These are phyloP conservation scores for Aporophyla nigra DNA, from an alignment of 2,888 invertebrate genomes.

Conservation along the genomic window DNA sequence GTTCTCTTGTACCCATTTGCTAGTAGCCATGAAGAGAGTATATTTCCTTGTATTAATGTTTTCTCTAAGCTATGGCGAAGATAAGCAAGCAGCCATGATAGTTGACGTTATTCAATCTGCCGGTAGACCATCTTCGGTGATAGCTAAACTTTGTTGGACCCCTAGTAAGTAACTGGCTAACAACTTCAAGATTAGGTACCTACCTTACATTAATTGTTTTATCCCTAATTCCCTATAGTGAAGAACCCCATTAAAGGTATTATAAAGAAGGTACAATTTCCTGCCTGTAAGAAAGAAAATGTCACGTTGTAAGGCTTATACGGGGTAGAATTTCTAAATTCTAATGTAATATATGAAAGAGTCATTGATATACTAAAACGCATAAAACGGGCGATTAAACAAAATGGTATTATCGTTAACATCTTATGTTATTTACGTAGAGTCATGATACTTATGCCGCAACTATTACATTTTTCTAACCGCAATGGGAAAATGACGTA, in stretches of 20 bases:
- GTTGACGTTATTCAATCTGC: constrained; percentile 76
- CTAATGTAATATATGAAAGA: no score
- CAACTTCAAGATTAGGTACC: not conserved
- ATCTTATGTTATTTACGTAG: no score
- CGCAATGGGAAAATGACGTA: not conserved
- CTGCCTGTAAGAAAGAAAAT: not conserved
- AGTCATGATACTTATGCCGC: no score
- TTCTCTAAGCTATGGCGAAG: constrained; percentile 64
- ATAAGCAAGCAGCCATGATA: constrained; percentile 71
- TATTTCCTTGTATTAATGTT: constrained; percentile 54
- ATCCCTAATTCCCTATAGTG: not conserved
- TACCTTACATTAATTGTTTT: not conserved
- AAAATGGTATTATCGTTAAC: not conserved
- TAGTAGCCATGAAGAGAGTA: constrained; percentile 52
- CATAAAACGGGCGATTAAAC: not conserved
- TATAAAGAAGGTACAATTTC: not conserved
- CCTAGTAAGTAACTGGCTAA: constrained; percentile 74
- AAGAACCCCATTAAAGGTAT: not conserved
- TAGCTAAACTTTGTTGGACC: constrained; percentile 79
- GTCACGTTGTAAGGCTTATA: not conserved
- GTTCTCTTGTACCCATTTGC: not conserved
- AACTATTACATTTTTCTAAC: not conserved
- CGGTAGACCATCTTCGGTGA: constrained; percentile 76
- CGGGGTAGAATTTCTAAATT: not conserved
- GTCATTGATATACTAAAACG: not conserved